Percentiles rank a stretch among this genome's conserved stretches.
Evolutionary conservation across 2,888 invertebrate genomes (phyloP).

Genomic region (Prostheceraeus crozeri): DNA sequence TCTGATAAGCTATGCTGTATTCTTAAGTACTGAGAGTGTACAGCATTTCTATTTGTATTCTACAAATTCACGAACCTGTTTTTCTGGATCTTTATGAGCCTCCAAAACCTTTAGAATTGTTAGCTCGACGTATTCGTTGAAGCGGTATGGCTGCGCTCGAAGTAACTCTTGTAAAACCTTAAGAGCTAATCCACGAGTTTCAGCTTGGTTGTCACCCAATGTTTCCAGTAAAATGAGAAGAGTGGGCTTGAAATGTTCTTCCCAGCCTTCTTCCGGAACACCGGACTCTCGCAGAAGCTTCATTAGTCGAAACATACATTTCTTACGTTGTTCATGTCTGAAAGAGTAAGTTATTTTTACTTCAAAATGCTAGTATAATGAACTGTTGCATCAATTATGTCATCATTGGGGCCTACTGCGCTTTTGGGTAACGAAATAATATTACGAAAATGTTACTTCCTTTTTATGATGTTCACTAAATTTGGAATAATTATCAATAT

Average conservation of each 20-base stretch:
- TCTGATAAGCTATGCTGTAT: neutral
- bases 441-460: no score
- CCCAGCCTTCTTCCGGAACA: constrained; percentile 56
- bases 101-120: constrained; percentile 79
- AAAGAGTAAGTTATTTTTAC: constrained; percentile 34
- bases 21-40: constrained; percentile 42
- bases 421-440: no score
- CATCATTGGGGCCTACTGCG: no score
- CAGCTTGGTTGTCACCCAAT: constrained; percentile 58
- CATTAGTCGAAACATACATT: constrained; percentile 57
- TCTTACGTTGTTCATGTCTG: constrained; percentile 55
- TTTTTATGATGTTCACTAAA: no score
- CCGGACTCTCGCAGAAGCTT: constrained; percentile 58
- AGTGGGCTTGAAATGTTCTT: constrained; percentile 61
- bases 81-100: constrained; percentile 66
- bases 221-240: constrained; percentile 71
- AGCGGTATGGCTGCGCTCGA: constrained; percentile 68
- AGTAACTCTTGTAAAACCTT: constrained; percentile 77
- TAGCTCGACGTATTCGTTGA: constrained; percentile 81
- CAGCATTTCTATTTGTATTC: no score
- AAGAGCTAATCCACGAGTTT: constrained; percentile 64
- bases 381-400: neutral
- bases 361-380: neutral
- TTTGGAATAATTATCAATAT: no score
- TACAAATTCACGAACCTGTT: no score